Evolutionary conservation across 2,797 vertebrate genomes (phyloP), one percentile per base, ranked within the genome.

Genomic region (Menidia menidia): DNA sequence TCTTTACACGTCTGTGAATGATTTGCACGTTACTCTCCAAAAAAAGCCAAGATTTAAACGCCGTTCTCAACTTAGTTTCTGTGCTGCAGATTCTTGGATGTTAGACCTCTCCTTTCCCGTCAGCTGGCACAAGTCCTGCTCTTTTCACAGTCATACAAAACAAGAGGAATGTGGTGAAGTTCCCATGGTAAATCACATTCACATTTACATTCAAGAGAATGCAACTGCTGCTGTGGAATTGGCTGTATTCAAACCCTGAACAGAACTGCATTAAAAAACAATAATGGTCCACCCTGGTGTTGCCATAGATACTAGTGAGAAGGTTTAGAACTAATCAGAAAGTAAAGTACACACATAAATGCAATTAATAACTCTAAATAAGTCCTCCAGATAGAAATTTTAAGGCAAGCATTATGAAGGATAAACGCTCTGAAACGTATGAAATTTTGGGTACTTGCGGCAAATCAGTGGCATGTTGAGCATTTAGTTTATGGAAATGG

Each of bases 111-210:
- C 65, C 82, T 82, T 88, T 90, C 78, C 71, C 64, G 74, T 84
- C 68, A 76, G 72, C 78, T 86, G 86, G 86, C 89, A 82, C 63
- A 0, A 30, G 74, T 85, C 84, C 75, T 68, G 59, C 65, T 87
- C 74, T 75, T 92, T 90, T 89, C 85, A 84, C 75, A 63, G 60
- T 74, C 66, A 56, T 78, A 82, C 77, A 77, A 87, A 88, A 84
- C 82, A 65, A 82, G 81, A 79, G 88, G 86, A 89, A 86, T 83
- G 83, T 82, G 68, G 68, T 53, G 39, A 72, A 85, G 88, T 88
- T 91, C 89, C 87, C 82, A 88, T 87, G 87, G 87, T 88, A 90
- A 89, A 90, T 90, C 90, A 89, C 86, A 85, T 84, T 82, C 87
- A 42, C 84, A 89, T 92, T 89, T 85, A 90, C 88, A 90, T 88